Base-by-base conservation (phyloP, 92 coral and sea anemone species). In the Palythoa grandis region DNA sequence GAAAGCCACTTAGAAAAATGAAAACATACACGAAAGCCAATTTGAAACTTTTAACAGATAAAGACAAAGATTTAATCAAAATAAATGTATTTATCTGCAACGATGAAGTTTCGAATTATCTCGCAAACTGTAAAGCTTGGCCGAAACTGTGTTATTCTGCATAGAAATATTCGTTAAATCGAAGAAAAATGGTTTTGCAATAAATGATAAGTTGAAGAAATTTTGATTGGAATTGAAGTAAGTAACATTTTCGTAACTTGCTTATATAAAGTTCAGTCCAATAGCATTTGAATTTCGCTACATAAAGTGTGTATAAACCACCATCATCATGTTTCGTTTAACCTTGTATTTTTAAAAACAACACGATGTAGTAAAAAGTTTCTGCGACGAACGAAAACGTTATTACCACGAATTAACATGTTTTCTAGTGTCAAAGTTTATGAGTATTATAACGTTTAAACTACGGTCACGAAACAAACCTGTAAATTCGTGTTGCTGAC, bases 401-500 rank as follows among this genome's bases (percentile, higher is more conserved):
- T 1, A 5, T 2, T 19, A 63, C 19, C 29, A 63, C 8, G 69
- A 63, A 63, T 5, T 5, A 19, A 63, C 11, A 63, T 63, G 69
- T 63, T 17, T 57, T 15, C 65, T 58, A 17, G 23, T 5, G 13
- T 39, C 38, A 22, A 16, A 22, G 9, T 16, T 23, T 80, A 17
- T 15, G 13, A 40, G 7, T 66, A 13, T 54, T 11, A 53, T 7
- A 22, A 12, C 38, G 56, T 52, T 19, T 37, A 29, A 29, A 29
- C 77, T 65, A 17, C 83, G 53, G 65, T 16, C 70, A 16, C 39
- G 72, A 68, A n/a, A n/a, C 92, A 87, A 83, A 94, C 98, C 98
- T 94, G 95, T 94, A 92, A 75, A 94, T 86, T 74, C 90, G 93
- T 79, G 92, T 88, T 87, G 84, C 89, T 13, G 92, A 88, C 75